These are phyloP conservation scores for Stictocephala bisonia DNA, from an alignment of 2,888 invertebrate species.

Conservation along the genomic window DNA sequence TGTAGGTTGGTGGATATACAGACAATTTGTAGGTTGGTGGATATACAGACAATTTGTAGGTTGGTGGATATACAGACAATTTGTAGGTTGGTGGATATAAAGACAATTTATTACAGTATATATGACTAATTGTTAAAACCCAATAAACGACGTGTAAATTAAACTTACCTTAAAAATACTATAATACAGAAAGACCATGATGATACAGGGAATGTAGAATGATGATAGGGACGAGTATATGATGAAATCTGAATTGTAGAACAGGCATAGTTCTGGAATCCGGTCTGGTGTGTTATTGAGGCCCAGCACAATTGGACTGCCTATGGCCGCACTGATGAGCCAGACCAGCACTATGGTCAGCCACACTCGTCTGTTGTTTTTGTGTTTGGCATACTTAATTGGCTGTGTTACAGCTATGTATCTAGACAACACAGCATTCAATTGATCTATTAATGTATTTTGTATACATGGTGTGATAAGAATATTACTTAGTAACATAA, in stretches of 20 bases:
- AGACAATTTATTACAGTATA: too few species aligned
- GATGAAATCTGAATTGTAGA: conserved; percentile 98
- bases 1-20: too few species aligned
- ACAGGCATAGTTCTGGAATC: conserved; percentile 87
- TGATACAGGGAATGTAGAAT: conserved; percentile 98
- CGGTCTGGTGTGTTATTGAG: conserved; percentile 93
- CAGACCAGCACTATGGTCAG: conserved; percentile 95
- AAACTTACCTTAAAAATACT: conserved; percentile 93
- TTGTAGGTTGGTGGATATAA: too few species aligned
- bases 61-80: too few species aligned
- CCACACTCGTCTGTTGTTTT: conserved; percentile 94
- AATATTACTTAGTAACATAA: too few species aligned
- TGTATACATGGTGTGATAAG: too few species aligned
- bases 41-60: too few species aligned
- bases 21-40: too few species aligned
- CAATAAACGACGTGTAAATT: too few species aligned
- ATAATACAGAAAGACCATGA: conserved; percentile 98
- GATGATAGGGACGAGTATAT: conserved; percentile 98
- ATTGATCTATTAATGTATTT: too few species aligned
- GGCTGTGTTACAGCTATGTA: conserved; percentile 99
- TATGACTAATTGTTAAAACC: too few species aligned
- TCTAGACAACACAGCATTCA: conserved; percentile 70
- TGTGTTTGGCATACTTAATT: conserved; percentile 98
- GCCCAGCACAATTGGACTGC: conserved; percentile 95
- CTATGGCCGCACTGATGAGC: conserved; percentile 95